phyloP scores from a whole-genome alignment of 2,888 invertebrate species.

The Lycaena phlaeas region DNA sequence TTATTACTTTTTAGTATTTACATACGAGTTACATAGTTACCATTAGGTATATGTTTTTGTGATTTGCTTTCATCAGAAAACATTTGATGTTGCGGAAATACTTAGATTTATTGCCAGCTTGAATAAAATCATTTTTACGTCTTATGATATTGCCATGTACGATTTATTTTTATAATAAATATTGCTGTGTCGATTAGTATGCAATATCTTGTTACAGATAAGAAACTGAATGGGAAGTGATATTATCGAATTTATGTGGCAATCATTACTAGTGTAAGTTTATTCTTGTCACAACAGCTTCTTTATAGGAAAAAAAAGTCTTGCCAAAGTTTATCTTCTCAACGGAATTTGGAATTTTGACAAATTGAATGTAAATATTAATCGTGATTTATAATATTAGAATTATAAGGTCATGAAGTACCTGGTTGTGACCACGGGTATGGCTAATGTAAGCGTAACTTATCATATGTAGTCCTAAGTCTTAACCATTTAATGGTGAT shows the following conservation, averaged over 20 bases:
- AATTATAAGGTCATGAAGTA: too few species aligned
- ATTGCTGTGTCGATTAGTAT: slow-evolving; percentile 22
- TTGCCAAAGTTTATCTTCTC: slow-evolving; percentile 44
- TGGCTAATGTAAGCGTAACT: too few species aligned
- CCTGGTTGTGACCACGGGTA: too few species aligned
- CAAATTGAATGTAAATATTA: slow-evolving; percentile 14
- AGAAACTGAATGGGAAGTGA: slow-evolving; percentile 37
- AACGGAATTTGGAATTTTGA: slow-evolving; percentile 13
- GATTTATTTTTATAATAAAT: not conserved
- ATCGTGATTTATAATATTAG: slow-evolving; percentile 15
- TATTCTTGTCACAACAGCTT: slow-evolving; percentile 28
- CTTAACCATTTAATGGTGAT: too few species aligned
- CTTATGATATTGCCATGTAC: not conserved
- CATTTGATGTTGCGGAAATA: not conserved
- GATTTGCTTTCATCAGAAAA: not conserved
- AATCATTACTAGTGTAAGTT: slow-evolving; percentile 32
- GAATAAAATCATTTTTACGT: not conserved
- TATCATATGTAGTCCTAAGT: too few species aligned
- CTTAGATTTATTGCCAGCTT: not conserved
- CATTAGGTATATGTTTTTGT: not conserved
- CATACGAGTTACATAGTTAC: too few species aligned
- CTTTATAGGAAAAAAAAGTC: slow-evolving; percentile 27
- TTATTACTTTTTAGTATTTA: too few species aligned
- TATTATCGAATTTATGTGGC: slow-evolving; percentile 68
- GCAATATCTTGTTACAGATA: slow-evolving; percentile 15